Evolutionary conservation across 2,113 vertebrate species (phyloP).

Genomic region (Amphilophus citrinellus): DNA sequence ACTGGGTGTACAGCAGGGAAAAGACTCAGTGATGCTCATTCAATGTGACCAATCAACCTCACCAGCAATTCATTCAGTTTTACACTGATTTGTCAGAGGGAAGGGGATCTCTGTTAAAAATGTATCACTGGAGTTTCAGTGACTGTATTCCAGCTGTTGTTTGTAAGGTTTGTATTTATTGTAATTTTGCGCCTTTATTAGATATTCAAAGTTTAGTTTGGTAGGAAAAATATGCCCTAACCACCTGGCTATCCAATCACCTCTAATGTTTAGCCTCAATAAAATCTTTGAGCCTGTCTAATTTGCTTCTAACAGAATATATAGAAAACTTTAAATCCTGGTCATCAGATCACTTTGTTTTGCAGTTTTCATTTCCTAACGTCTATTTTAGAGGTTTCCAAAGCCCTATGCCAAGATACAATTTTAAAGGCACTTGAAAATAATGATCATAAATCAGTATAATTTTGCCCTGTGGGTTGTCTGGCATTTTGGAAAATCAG

Average conservation of each 20-base stretch:
- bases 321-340: slow-evolving; percentile 44
- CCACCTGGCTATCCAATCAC: background rate
- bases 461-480: slow-evolving; percentile 42
- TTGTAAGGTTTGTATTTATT: background rate
- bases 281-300: slow-evolving; percentile 48
- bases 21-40: slow-evolving; percentile 77
- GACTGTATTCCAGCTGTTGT: slow-evolving; percentile 11
- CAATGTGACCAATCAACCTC: slow-evolving; percentile 76
- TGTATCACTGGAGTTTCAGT: slow-evolving; percentile 24
- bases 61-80: slow-evolving; percentile 67
- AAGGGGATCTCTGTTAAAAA: slow-evolving; percentile 27
- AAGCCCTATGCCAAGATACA: slow-evolving; percentile 26
- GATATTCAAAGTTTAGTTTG: background rate
- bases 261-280: slow-evolving; percentile 36
- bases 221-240: background rate
- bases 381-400: slow-evolving; percentile 34
- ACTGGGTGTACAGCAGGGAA: slow-evolving; percentile 78
- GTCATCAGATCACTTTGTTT: slow-evolving; percentile 32
- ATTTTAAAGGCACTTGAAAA: slow-evolving; percentile 50
- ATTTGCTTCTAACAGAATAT: slow-evolving; percentile 55
- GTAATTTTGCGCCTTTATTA: background rate
- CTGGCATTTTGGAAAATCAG: slow-evolving; percentile 50
- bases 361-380: slow-evolving; percentile 44
- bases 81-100: slow-evolving; percentile 48
- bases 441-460: slow-evolving; percentile 61